Base-by-base conservation (phyloP, 2,113 vertebrate genomes). In the Buteo buteo region DNA sequence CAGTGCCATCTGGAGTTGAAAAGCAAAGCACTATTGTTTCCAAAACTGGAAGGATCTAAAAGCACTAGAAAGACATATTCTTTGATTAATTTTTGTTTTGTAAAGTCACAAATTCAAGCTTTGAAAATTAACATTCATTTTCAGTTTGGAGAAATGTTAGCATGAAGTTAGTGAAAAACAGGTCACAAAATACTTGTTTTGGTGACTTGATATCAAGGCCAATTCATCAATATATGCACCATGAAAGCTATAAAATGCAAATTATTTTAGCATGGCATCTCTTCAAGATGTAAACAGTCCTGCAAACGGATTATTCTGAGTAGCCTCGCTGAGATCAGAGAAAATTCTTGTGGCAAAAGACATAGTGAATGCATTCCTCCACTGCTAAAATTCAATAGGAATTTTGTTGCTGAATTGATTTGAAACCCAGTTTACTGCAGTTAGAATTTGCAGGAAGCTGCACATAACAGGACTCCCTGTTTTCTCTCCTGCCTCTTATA, bases 1-100 rank as follows among this genome's bases (percentile, higher is more conserved):
- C 90, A 96, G 88, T 97, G 96, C 83, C 88, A 91, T 74, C 94
- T 95, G 93, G 86, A 93, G 85, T 54, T 69, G 42, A 57, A 58
- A 72, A 92, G 42, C 45, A 64, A 91, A 79, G 47, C n/a, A 24
- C 49, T 71, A 4, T 34, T 47, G 40, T 86, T 77, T 81, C 59
- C 66, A 42, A 24, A 85, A 64, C 62, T 65, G 50, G 62, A 82
- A 62, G 40, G 57, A 82, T 38, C 22, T 49, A 38, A 34, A 67
- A 38, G 45, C 21, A 38, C 18, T 28, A 0, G 47, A 50, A 45
- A 36, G 25, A 49, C 0, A 0, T 57, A 40, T 32, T 71, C n/a
- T 83, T 45, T 50, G 40, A 52, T 78, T 36, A 17, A 52, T 83
- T 91, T 81, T 78, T 59, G 7, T 3, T 94, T 67, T 89, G n/a